Conservation (phyloP, 2,888 invertebrate genomes). For the Acanthosepion pharaonis region DNA sequence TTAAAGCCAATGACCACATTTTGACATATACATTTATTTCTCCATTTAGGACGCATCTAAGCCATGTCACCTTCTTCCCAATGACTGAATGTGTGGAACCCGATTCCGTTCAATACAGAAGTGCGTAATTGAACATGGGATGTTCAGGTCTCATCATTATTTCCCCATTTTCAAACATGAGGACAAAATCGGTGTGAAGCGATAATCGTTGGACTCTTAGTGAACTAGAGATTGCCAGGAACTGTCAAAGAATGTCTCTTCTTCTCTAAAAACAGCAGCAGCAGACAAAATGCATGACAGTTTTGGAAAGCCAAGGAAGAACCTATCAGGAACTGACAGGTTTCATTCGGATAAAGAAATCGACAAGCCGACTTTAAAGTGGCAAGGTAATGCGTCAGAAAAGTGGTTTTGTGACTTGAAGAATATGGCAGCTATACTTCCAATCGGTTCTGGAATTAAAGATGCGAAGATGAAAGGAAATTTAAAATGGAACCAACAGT, state of each 20-base stretch:
- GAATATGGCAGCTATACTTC: neutral
- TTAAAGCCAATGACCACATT: neutral
- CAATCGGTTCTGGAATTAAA: neutral
- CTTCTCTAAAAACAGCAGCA: neutral
- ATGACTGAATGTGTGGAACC: neutral
- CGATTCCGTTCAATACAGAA: too few species aligned
- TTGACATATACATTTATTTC: neutral
- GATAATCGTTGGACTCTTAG: neutral
- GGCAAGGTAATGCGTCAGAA: neutral
- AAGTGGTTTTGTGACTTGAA: neutral
- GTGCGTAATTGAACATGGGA: neutral
- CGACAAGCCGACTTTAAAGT: neutral
- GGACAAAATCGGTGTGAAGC: neutral
- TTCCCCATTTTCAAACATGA: neutral
- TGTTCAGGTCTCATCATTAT: slow-evolving; percentile 22
- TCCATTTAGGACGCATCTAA: neutral
- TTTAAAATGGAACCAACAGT: too few species aligned
- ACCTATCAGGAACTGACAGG: slow-evolving; percentile 20
- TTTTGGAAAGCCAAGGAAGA: neutral
- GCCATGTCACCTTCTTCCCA: neutral
- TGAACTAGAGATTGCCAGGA: neutral
- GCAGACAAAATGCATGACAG: neutral
- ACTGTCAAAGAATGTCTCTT: slow-evolving; percentile 23
- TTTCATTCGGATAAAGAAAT: neutral
- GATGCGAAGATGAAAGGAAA: too few species aligned